Evolutionary conservation across 1,140 invertebrate species (phyloP), one percentile per base, ranked within the genome.

Genomic region (Drosophila sechellia): DNA sequence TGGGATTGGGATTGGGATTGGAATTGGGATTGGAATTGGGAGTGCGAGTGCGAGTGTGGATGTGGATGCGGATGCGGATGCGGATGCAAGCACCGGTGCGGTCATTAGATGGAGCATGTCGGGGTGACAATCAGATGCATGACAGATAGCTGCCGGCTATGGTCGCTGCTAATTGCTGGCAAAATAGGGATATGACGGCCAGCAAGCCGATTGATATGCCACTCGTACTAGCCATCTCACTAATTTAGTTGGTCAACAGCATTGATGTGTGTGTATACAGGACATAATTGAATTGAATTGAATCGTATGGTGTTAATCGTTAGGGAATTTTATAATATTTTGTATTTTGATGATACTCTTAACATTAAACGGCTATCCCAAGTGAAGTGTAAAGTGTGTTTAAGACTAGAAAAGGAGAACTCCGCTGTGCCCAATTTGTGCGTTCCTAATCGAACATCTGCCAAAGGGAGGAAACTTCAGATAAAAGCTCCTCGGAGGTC

Each of bases 401-500:
- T 6, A 17, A 42, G 0, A 6, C 40, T 22, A 17, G 15, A 42
- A 17, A 10, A 42, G 5, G 1, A 17, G 34, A 56, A 60, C 31
- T 37, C 15, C 1, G 27, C 8, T 48, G 39, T 48, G 17, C 17
- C 31, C 48, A 46, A 37, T 37, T 63, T 49, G n/a, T 49, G 37
- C 37, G 59, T 65, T 20, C 43, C 60, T 43, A 65, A 68, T 68
- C 64, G 64, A 68, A 68, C 45, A 53, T 68, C 64, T 66, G 63
- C 45, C 45, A 35, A 22, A 15, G 35, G 57, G 56, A 63, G 34
- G 2, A 34, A 35, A 2, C 13, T 17, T 31, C 20, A n/a, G 2
- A 15, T 15, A 54, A 43, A 20, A 39, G 52, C 53, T 27, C n/a
- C 25, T 20, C 5, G n/a, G 10, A 31, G 13, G 15, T 12, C 12